Base-by-base conservation (phyloP, 2,888 invertebrate species). In the Cabera pusaria region DNA sequence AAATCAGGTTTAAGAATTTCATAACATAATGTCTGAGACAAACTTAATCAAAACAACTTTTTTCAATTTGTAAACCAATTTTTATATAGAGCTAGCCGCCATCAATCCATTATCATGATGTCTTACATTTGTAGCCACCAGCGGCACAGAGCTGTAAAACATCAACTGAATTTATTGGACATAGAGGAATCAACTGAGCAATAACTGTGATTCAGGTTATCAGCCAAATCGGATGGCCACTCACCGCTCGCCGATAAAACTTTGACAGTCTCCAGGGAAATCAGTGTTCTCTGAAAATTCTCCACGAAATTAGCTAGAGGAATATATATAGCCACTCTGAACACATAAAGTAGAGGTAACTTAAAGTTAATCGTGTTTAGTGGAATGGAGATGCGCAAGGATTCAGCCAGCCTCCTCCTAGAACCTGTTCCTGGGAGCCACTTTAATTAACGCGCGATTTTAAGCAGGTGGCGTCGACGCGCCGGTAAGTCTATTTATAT, bases 401-500 rank as follows among this genome's bases (percentile, higher is more conserved):
- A 44, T 44, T 36, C 28, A 34, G 29, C 21, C 51, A 42, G 53
- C 51, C 50, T 56, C 52, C 49, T 53, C 41, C 22, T 16, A 20
- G 49, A 68, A 67, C 64, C 63, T 39, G 68, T 63, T 65, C 38
- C 20, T 23, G 26, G 24, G 37, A 34, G 31, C 40, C 48, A 40
- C 33, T 44, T 46, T 62, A 56, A 64, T 61, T 65, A 58, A 52
- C 29, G 36, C 45, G 31, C 43, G 50, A 60, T 59, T 59, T 52
- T 32, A 52, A 62, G 58, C 70, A 67, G 69, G 56, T 65, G 59
- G 29, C 12, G n/a, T n/a, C n/a, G n/a, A n/a, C 11, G 10, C 4
- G 7, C 28, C 27, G 22, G n/a, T n/a, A n/a, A 34, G 49, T 31
- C 43, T 49, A 49, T 43, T 19, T 21, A 26, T 16, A 10, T 10